Base-by-base conservation (phyloP, 2,888 invertebrate genomes). In the Cheiracanthium punctorium region DNA sequence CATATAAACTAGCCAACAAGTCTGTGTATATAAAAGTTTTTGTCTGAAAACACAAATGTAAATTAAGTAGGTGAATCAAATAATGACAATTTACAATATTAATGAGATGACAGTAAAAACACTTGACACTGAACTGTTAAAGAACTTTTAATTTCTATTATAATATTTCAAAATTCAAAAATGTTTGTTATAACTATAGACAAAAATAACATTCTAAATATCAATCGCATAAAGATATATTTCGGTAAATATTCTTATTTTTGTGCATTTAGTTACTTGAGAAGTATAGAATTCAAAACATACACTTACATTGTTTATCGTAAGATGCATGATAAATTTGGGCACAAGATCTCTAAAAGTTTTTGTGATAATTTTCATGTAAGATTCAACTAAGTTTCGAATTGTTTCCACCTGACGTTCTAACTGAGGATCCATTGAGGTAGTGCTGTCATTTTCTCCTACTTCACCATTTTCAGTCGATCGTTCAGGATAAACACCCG, bases 371-470 rank as follows among this genome's bases (percentile, higher is more conserved):
- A 99, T 99, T 92, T 97, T 96, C 98, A 99, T 98, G 94, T 99
- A 99, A 7, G 99, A 99, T 92, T 99, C 99, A n/a, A 99, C 99
- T 90, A 99, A 94, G 93, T 99, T 99, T 82, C 99, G 95, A 91
- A 99, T 99, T 29, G 99, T 99, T 93, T 99, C 99, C 89, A 99
- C 99, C 93, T 99, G 99, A 82, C 99, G 94, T 92, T 99, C 99
- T 90, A 99, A 92, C 92, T 98, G 97, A 8, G 94, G 94, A 90
- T 94, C 94, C 92, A 93, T 92, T 0, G 93, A 93, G 28, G 90
- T 90, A 1, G 89, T 82, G 24, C 30, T 77, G 29, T 87, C 89
- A 67, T 48, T 74, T 52, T 80, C 86, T 75, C 96, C 96, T 90
- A 93, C 93, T 79, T 96, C 96, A n/a, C 97, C 97, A 91, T 97